A percentile compares a stretch with the other conserved stretches of the same genome.
These are phyloP conservation scores for Eurytoma californica DNA, from an alignment of 2,888 invertebrate species.

Conservation along the genomic window DNA sequence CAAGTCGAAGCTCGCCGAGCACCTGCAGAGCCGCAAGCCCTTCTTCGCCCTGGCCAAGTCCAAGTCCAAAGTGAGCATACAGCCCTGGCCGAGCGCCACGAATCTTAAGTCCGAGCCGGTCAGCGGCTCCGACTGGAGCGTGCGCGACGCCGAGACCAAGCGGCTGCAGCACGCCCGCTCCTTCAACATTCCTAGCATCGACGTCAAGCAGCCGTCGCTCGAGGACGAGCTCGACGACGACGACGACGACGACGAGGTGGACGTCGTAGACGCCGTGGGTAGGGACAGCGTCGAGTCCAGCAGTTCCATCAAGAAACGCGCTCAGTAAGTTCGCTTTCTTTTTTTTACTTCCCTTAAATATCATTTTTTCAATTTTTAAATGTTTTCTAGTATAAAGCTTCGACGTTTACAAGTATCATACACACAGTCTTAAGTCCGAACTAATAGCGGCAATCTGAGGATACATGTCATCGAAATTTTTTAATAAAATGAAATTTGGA, in stretches of 20 bases:
- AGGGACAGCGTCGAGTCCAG: neutral
- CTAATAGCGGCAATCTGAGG: too few relatives aligned
- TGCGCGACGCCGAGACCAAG: constrained; percentile 20
- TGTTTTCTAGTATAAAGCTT: too few relatives aligned
- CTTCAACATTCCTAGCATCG: constrained; percentile 57
- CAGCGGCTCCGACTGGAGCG: constrained; percentile 31
- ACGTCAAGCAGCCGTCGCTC: constrained; percentile 48
- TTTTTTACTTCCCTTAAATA: neutral
- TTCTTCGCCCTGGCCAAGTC: constrained; percentile 63
- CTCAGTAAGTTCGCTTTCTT: constrained; percentile 30
- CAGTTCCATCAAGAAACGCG: constrained; percentile 5
- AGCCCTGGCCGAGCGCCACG: constrained; percentile 71
- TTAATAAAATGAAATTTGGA: too few relatives aligned
- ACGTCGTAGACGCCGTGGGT: neutral
- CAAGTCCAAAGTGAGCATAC: constrained; percentile 60
- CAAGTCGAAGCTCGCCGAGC: constrained; percentile 58
- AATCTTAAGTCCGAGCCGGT: constrained; percentile 61
- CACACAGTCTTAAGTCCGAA: too few relatives aligned
- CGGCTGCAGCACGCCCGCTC: constrained; percentile 41
- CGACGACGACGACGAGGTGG: constrained; percentile 32
- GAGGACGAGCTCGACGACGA: constrained; percentile 30
- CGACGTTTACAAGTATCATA: too few relatives aligned
- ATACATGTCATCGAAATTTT: too few relatives aligned
- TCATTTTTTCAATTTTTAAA: neutral
- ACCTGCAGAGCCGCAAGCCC: constrained; percentile 64